phyloP scores from a whole-genome alignment of 2,888 invertebrate genomes.

The Seira ritae region DNA sequence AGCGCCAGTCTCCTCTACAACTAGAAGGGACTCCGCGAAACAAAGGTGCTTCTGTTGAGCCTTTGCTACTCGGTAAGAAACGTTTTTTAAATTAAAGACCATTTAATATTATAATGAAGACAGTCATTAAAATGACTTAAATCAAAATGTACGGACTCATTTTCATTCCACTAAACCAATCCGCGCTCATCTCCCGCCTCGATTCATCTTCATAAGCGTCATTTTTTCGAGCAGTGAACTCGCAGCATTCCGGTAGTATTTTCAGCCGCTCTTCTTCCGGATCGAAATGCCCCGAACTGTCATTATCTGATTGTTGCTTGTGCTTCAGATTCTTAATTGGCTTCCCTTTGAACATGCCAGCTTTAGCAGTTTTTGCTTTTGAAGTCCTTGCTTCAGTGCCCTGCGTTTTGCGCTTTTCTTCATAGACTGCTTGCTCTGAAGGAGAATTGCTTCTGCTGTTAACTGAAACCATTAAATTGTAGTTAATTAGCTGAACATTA shows the following conservation, averaged over 20 bases:
- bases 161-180: slow-evolving; percentile 42
- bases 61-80: not conserved
- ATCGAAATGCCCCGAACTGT: slow-evolving; percentile 8
- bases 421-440: too few relatives aligned
- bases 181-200: slow-evolving; percentile 29
- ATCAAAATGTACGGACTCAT: too few relatives aligned
- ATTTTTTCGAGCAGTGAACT: slow-evolving; percentile 26
- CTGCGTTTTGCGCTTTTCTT: too few relatives aligned
- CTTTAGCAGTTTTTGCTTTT: not conserved
- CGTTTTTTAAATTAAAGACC: too few relatives aligned
- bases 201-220: slow-evolving; percentile 38
- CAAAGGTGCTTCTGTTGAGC: slow-evolving; percentile 50
- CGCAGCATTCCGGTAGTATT: slow-evolving; percentile 49
- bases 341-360: slow-evolving; percentile 17
- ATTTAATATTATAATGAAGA: too few relatives aligned
- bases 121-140: too few relatives aligned
- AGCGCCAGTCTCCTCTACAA: slow-evolving; percentile 66
- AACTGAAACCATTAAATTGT: too few relatives aligned
- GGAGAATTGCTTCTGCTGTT: too few relatives aligned
- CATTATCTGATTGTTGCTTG: not conserved
- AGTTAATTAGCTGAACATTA: too few relatives aligned
- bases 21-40: slow-evolving; percentile 68
- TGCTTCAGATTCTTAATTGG: slow-evolving; percentile 25
- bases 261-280: slow-evolving; percentile 48
- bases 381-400: not conserved